phyloP scores from a whole-genome alignment of 1,140 invertebrate genomes.

The Drosophila tani region DNA sequence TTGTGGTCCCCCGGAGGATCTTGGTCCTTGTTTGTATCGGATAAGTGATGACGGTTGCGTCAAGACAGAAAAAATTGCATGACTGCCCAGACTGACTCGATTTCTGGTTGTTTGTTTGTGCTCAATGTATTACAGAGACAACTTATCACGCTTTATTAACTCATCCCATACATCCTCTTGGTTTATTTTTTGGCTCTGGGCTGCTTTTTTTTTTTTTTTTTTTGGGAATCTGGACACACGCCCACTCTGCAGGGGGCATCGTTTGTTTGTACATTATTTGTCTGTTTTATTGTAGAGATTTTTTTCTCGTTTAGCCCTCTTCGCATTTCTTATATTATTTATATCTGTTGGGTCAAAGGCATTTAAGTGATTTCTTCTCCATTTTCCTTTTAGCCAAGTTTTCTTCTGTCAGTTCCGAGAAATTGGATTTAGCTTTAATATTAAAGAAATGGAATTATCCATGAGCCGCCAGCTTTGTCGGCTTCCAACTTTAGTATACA shows the following conservation, averaged over 20 bases:
- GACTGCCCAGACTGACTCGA: conserved; percentile 14
- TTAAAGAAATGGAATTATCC: conserved; percentile 19
- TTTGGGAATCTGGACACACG: conserved; percentile 28
- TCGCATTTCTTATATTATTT: conserved; percentile 23
- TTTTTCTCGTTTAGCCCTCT: conserved; percentile 14
- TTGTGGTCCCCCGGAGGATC: conserved; percentile 7
- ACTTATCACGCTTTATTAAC: conserved; percentile 71
- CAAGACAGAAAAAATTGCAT: background rate
- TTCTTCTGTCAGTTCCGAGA: conserved; percentile 13
- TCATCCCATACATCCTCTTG: conserved; percentile 28
- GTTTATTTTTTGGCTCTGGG: conserved; percentile 26
- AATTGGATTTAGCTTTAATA: conserved; percentile 29
- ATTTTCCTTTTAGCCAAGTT: conserved; percentile 11
- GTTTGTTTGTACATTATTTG: conserved; percentile 47
- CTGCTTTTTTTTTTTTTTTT: conserved; percentile 2
- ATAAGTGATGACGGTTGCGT: conserved; percentile 55
- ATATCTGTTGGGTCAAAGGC: conserved; percentile 26
- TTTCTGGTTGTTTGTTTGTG: conserved; percentile 43
- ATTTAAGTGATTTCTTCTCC: conserved; percentile 56
- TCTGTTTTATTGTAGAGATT: conserved; percentile 33
- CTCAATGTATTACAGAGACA: conserved; percentile 61
- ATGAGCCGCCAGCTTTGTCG: background rate
- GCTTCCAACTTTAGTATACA: conserved; percentile 10
- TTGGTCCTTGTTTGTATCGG: conserved; percentile 29
- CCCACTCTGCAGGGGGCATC: conserved; percentile 24